A percentile compares a stretch with the other conserved stretches of the same genome.
phyloP scores from a whole-genome alignment of 1,140 invertebrate genomes.

The Caenorhabditis tropicalis region DNA sequence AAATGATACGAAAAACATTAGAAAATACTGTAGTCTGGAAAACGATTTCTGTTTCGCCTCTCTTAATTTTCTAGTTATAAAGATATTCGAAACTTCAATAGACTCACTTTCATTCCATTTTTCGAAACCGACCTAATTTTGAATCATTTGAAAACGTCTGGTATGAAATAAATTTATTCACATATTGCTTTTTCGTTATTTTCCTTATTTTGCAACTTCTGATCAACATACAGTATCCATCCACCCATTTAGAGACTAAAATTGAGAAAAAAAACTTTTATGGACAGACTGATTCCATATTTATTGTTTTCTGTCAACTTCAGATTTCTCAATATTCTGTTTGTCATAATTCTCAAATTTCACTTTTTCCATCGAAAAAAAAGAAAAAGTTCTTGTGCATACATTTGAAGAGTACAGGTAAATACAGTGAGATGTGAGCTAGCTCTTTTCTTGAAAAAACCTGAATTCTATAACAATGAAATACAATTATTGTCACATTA shows the following conservation, averaged over 20 bases:
- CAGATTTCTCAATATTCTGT: background rate
- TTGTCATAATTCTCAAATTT: constrained; percentile 30
- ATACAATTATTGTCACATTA: background rate
- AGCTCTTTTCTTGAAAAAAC: background rate
- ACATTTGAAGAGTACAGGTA: constrained; percentile 29
- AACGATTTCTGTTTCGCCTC: too few species aligned
- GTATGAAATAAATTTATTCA: too few species aligned
- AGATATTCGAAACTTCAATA: background rate
- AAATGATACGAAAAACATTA: background rate
- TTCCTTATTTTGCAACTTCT: too few species aligned
- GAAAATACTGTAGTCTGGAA: background rate
- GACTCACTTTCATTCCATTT: too few species aligned
- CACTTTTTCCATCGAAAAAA: background rate
- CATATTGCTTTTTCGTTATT: too few species aligned
- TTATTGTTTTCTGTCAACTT: background rate
- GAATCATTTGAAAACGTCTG: too few species aligned
- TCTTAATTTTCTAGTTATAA: too few species aligned
- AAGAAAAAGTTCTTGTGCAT: background rate
- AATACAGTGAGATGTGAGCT: background rate
- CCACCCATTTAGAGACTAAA: too few species aligned
- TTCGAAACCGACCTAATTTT: too few species aligned
- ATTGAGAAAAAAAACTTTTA: background rate
- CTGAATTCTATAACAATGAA: background rate
- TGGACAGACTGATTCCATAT: background rate
- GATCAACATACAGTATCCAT: too few species aligned